Base-by-base conservation (phyloP, 2,888 invertebrate genomes). In the Dynastes maya region DNA sequence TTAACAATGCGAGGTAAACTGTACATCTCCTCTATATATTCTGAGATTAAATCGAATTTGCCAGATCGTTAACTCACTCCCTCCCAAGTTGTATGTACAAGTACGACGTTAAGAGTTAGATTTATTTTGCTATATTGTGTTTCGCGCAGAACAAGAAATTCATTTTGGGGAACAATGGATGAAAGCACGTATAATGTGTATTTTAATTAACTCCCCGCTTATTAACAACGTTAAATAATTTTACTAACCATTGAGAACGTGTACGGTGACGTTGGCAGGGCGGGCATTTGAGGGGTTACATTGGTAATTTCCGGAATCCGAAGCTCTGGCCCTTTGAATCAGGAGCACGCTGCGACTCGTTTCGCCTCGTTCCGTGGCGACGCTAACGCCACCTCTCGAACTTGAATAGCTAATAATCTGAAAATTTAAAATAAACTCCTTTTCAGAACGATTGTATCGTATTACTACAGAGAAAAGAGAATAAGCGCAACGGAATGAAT, bases 351-450 rank as follows among this genome's bases (percentile, higher is more conserved):
- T 97, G 83, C 95, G 95, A 82, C 97, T 97, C 77, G 95, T 96
- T 89, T 96, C 96, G 76, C 97, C 96, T 88, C 96, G 95, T 89
- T 96, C 96, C 79, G 96, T 97, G 83, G 97, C 95, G 79, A 97
- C 96, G 80, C 96, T 96, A 72, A 97, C 96, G 68, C 97, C 97
- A 70, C 97, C 97, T 83, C 97, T 91, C 76, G 94, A 94, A 79
- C 97, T 96, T 88, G 97, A 97, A 90, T 97, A 97, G 91, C 96
- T 97, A 90, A 97, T 97, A 89, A 97, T 97, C 96, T 97, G 92
- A 64, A 89, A 58, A 90, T 80, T 68, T 51, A 68, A 68, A 51
- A 68, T 29, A 68, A 68, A 63, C 55, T 16, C 83, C 83, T 45
- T 84, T 82, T 80, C 51, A 64, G 40, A 61, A 32, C 29, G 32